A percentile compares a stretch with the other conserved stretches of the same genome.
Evolutionary conservation across 92 coral and sea anemone species (phyloP).

Genomic region (Desmophyllum pertusum): DNA sequence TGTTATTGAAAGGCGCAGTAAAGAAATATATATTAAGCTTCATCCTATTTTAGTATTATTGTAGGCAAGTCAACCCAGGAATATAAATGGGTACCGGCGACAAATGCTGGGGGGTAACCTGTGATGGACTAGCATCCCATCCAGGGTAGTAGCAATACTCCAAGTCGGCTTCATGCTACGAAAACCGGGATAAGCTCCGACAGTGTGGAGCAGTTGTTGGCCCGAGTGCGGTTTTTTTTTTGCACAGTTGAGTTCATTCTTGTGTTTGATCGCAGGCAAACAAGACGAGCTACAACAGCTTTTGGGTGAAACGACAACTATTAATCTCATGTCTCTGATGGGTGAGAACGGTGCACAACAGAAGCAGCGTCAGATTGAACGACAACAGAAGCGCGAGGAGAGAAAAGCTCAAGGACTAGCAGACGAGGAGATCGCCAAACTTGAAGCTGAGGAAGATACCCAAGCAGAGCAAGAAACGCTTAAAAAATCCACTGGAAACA

Average conservation of each 20-base stretch:
- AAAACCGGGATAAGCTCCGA: too few relatives aligned
- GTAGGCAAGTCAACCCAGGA: too few relatives aligned
- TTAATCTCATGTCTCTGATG: constrained; percentile 81
- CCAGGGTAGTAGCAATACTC: too few relatives aligned
- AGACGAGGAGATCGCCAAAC: constrained; percentile 75
- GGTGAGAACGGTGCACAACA: constrained; percentile 83
- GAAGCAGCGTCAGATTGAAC: constrained; percentile 74
- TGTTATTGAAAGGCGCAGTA: too few relatives aligned
- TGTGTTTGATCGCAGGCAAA: constrained; percentile 59
- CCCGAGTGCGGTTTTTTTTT: background rate
- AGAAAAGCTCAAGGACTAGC: constrained; percentile 79
- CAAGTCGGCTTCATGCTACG: too few relatives aligned
- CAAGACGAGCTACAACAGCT: constrained; percentile 86
- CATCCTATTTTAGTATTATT: too few relatives aligned
- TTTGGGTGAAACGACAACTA: constrained; percentile 75
- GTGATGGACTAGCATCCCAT: too few relatives aligned
- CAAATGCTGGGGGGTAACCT: too few relatives aligned
- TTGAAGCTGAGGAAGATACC: constrained; percentile 88
- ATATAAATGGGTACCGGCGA: too few relatives aligned
- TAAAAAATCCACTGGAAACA: constrained; percentile 79
- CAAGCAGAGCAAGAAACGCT: constrained; percentile 77
- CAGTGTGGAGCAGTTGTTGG: too few relatives aligned
- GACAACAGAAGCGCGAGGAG: constrained; percentile 81
- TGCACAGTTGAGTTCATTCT: background rate
- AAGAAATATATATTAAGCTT: too few relatives aligned